Conservation (phyloP, 1,140 invertebrate species). For the Rhyacophila brunnea region DNA sequence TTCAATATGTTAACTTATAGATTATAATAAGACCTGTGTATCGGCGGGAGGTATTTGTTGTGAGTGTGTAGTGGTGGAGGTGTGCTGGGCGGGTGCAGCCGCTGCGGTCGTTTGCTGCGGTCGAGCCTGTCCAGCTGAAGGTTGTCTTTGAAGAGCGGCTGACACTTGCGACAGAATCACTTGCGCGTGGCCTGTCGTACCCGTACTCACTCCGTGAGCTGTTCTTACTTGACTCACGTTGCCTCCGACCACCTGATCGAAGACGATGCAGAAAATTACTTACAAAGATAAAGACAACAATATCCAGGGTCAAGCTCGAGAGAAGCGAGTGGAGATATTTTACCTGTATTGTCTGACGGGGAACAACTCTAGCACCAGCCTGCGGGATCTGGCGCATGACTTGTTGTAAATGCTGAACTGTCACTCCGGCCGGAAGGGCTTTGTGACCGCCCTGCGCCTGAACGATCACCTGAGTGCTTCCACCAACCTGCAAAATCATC, state of each 20-base stretch:
- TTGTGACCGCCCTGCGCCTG: slow-evolving; percentile 56
- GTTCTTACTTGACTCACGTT: slow-evolving; percentile 23
- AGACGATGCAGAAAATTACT: too few relatives aligned
- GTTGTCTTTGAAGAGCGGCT: slow-evolving; percentile 32
- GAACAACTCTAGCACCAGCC: slow-evolving; percentile 37
- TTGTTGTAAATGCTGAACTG: slow-evolving; percentile 76
- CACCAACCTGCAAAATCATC: slow-evolving; percentile 48
- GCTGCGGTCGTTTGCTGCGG: slow-evolving; percentile 5
- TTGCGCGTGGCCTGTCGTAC: slow-evolving; percentile 11
- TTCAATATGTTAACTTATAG: too few relatives aligned
- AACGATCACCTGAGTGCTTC: slow-evolving; percentile 62
- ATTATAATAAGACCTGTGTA: too few relatives aligned
- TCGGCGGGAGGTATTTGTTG: too few relatives aligned
- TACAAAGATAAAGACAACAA: too few relatives aligned
- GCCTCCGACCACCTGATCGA: slow-evolving; percentile 38
- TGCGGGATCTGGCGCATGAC: slow-evolving; percentile 65
- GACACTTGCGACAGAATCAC: slow-evolving; percentile 45
- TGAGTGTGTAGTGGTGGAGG: background rate
- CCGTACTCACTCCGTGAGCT: slow-evolving; percentile 4
- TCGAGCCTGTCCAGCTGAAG: slow-evolving; percentile 4
- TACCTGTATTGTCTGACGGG: slow-evolving; percentile 35
- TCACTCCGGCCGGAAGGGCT: slow-evolving; percentile 62
- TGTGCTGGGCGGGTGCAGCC: background rate
- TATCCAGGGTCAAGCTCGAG: too few relatives aligned
- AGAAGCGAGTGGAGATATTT: background rate